Evolutionary conservation across 2,113 vertebrate genomes (phyloP).

Genomic region (Orthonyx spaldingii): DNA sequence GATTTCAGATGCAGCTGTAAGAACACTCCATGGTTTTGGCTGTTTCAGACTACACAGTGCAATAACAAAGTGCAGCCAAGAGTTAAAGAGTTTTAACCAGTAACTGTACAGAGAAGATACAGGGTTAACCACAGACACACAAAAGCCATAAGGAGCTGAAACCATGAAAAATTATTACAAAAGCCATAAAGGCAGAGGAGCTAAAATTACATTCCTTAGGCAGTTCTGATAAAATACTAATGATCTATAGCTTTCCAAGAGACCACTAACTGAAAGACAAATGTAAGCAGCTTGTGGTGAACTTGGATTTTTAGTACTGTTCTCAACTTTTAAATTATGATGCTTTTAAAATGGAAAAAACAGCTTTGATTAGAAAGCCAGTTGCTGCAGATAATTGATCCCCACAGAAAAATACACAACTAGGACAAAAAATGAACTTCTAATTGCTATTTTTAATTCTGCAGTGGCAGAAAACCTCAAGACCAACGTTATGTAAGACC

Average conservation of each 20-base stretch:
- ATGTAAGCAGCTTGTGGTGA: background rate
- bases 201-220: background rate
- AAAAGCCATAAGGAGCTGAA: background rate
- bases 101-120: background rate
- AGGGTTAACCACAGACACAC: background rate
- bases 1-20: background rate
- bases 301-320: background rate
- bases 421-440: slow-evolving; percentile 3
- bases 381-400: slow-evolving; percentile 7
- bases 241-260: background rate
- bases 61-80: background rate
- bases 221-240: slow-evolving; percentile 17
- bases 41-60: background rate
- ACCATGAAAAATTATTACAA: background rate
- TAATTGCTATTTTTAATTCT: slow-evolving; percentile 31
- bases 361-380: background rate
- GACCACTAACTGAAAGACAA: background rate
- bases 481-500: background rate
- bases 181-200: background rate
- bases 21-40: background rate
- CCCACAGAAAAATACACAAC: background rate
- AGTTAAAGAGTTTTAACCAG: background rate
- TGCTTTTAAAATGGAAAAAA: background rate
- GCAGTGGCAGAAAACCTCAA: slow-evolving; percentile 16
- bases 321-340: slow-evolving; percentile 7